Evolutionary conservation across 2,113 vertebrate species (phyloP).

Genomic region (Sapajus apella): DNA sequence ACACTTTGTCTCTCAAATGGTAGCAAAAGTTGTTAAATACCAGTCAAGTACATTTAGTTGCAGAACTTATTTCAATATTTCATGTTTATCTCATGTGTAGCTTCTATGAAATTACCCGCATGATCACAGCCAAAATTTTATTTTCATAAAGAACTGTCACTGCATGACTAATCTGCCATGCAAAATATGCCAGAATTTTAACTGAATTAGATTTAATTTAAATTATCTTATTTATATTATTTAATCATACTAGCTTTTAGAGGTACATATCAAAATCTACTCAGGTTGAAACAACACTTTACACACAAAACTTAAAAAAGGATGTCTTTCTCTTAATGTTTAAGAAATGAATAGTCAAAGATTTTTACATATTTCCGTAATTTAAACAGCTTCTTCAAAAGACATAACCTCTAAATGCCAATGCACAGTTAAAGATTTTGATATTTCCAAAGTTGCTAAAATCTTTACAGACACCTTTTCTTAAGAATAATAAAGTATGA

Average conservation of each 20-base stretch:
- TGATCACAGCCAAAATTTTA: slow-evolving; percentile 37
- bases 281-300: slow-evolving; percentile 80
- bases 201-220: slow-evolving; percentile 68
- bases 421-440: slow-evolving; percentile 65
- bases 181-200: slow-evolving; percentile 32
- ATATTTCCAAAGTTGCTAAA: slow-evolving; percentile 74
- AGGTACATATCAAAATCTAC: slow-evolving; percentile 76
- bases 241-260: slow-evolving; percentile 78
- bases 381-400: slow-evolving; percentile 73
- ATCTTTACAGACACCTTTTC: slow-evolving; percentile 88
- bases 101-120: slow-evolving; percentile 64
- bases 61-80: slow-evolving; percentile 70
- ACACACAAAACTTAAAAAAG: slow-evolving; percentile 88
- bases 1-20: not conserved
- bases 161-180: slow-evolving; percentile 53
- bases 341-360: slow-evolving; percentile 68
- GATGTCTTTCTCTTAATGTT: slow-evolving; percentile 87
- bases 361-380: slow-evolving; percentile 64
- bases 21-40: slow-evolving; percentile 6
- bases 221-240: slow-evolving; percentile 59
- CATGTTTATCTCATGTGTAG: slow-evolving; percentile 50
- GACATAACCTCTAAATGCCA: slow-evolving; percentile 79
- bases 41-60: slow-evolving; percentile 57
- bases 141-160: slow-evolving; percentile 16
- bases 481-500: slow-evolving; percentile 86